A percentile compares a stretch with the other conserved stretches of the same genome.
Evolutionary conservation across 1,140 invertebrate species (phyloP).

Genomic region (Drosophila tristis): DNA sequence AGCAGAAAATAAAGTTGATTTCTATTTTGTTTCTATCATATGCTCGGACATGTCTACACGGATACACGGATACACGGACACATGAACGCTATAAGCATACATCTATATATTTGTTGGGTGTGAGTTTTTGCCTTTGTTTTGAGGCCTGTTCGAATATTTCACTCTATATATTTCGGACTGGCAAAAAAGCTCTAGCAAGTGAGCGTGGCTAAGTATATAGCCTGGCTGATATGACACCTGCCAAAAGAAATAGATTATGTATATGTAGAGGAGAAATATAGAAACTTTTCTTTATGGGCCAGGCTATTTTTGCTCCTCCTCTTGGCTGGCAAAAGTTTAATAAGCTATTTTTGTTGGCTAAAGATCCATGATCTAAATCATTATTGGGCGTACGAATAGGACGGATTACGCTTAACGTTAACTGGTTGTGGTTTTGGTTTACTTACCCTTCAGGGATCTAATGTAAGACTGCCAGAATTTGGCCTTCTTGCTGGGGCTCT

Average conservation of each 20-base stretch:
- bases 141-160: conserved; percentile 65
- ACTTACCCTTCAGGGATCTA: conserved; percentile 93
- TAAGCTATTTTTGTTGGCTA: conserved; percentile 10
- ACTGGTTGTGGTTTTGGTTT: too few relatives aligned
- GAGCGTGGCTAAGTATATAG: conserved; percentile 31
- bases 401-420: not conserved
- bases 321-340: conserved; percentile 3
- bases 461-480: conserved; percentile 97
- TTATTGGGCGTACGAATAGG: not conserved
- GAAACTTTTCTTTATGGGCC: conserved; percentile 24
- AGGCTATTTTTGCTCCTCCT: conserved; percentile 51
- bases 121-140: conserved; percentile 64
- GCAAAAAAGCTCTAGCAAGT: conserved; percentile 44
- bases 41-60: not conserved
- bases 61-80: conserved; percentile 23
- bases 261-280: conserved; percentile 10
- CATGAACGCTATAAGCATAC: not conserved
- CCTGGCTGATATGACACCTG: conserved; percentile 70
- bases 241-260: conserved; percentile 63
- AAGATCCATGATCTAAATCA: not conserved
- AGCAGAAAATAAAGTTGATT: conserved; percentile 56
- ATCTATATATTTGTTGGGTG: conserved; percentile 29
- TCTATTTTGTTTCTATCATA: conserved; percentile 60
- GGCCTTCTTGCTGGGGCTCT: conserved; percentile 95
- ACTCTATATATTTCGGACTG: conserved; percentile 50